Conservation (phyloP, 2,113 vertebrate genomes). For the Mobula hypostoma region DNA sequence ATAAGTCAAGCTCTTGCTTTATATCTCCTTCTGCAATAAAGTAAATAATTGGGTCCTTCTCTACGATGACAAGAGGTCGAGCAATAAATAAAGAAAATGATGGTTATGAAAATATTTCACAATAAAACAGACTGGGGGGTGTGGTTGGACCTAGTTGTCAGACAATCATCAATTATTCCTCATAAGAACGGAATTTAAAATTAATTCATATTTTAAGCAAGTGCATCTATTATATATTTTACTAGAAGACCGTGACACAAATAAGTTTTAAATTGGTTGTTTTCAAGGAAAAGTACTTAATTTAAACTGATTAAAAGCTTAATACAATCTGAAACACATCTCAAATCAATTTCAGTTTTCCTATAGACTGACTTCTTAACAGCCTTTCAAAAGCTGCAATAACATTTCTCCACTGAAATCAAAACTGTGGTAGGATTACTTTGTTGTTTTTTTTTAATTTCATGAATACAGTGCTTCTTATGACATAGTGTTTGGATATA, state of each 20-base stretch:
- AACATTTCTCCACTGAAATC: conserved; percentile 32
- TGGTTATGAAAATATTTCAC: conserved; percentile 60
- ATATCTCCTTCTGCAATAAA: conserved; percentile 51
- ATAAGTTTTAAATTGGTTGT: background rate
- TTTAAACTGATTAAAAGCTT: conserved; percentile 18
- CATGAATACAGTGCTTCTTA: conserved; percentile 6
- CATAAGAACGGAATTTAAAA: conserved; percentile 23
- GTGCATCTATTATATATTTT: conserved; percentile 21
- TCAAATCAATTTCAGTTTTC: background rate
- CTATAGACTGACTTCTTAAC: background rate
- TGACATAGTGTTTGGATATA: background rate
- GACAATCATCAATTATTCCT: conserved; percentile 33
- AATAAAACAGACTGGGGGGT: conserved; percentile 50
- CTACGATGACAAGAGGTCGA: conserved; percentile 52
- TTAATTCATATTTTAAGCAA: conserved; percentile 23
- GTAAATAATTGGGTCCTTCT: conserved; percentile 57
- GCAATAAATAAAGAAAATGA: conserved; percentile 63
- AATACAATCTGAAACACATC: conserved; percentile 16
- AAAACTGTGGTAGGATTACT: conserved; percentile 23
- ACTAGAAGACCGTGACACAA: background rate
- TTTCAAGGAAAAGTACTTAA: background rate
- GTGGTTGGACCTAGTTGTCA: conserved; percentile 20
- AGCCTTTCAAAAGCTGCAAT: background rate
- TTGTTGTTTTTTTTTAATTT: background rate
- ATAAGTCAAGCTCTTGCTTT: conserved; percentile 67